A percentile compares a stretch with the other conserved stretches of the same genome.
phyloP scores from a whole-genome alignment of 2,888 invertebrate genomes.

The Seira musarum region DNA sequence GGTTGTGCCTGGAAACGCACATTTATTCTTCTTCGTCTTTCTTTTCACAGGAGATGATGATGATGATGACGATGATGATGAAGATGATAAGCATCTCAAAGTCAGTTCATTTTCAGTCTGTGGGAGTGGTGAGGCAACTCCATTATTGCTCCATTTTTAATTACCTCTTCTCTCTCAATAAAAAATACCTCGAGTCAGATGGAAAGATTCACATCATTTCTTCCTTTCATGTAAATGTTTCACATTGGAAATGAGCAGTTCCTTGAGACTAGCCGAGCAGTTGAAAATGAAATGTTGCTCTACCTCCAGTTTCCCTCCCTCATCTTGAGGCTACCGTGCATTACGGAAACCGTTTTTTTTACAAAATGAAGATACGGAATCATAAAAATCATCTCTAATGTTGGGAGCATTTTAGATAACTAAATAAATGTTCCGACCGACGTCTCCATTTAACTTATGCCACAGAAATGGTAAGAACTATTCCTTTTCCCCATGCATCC shows the following conservation, averaged over 20 bases:
- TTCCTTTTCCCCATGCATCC: no score
- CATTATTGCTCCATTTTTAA: constrained; percentile 2
- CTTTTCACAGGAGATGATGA: neutral
- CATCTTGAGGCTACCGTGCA: no score
- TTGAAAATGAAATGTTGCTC: neutral
- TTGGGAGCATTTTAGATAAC: no score
- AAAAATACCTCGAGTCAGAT: neutral
- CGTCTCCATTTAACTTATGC: no score
- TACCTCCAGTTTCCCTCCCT: neutral
- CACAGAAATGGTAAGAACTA: no score
- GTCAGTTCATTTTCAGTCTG: neutral
- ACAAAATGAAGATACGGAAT: no score
- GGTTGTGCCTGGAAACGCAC: neutral
- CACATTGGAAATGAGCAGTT: neutral
- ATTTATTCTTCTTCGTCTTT: no score
- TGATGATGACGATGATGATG: neutral
- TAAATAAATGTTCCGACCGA: no score
- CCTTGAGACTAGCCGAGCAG: no score
- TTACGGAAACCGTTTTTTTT: no score
- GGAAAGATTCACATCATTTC: constrained; percentile 13
- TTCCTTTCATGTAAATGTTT: neutral
- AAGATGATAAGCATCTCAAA: constrained; percentile 2
- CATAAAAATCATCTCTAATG: no score
- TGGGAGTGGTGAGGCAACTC: neutral
- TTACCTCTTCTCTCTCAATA: neutral